These are phyloP conservation scores for Columba livia DNA, from an alignment of 2,113 vertebrate genomes.

Conservation along the genomic window DNA sequence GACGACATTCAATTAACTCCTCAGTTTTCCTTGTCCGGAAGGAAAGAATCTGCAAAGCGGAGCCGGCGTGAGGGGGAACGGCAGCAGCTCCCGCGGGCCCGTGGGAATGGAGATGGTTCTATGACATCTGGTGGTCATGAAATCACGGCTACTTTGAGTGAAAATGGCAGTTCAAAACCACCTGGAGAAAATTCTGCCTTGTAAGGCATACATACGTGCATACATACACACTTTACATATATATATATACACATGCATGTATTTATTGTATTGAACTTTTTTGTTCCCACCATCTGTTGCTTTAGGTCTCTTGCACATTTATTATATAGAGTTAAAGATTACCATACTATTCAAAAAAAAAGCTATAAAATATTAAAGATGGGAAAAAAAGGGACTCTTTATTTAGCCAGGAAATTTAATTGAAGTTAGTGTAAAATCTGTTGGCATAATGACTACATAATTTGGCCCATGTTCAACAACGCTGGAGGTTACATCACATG, in stretches of 20 bases:
- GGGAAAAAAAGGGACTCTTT: background rate
- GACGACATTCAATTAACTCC: background rate
- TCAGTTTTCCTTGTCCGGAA: background rate
- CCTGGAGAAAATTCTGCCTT: background rate
- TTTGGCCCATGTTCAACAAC: background rate
- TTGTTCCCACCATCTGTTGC: background rate
- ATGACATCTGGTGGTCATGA: slow-evolving; percentile 26
- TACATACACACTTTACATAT: background rate
- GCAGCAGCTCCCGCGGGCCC: background rate
- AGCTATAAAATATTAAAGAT: background rate
- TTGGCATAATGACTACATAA: background rate
- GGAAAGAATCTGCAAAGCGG: background rate
- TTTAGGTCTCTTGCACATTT: background rate
- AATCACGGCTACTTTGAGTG: background rate
- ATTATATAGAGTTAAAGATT: background rate
- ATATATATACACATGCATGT: no score
- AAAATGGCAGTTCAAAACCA: background rate
- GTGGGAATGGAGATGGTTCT: background rate
- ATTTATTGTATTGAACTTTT: background rate
- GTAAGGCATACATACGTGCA: background rate
- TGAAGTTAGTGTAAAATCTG: background rate
- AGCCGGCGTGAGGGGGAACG: background rate
- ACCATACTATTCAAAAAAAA: background rate
- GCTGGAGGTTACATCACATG: background rate
- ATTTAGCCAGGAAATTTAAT: background rate